These are phyloP conservation scores for Diglossa brunneiventris DNA, from an alignment of 2,113 vertebrate species.

Conservation along the genomic window DNA sequence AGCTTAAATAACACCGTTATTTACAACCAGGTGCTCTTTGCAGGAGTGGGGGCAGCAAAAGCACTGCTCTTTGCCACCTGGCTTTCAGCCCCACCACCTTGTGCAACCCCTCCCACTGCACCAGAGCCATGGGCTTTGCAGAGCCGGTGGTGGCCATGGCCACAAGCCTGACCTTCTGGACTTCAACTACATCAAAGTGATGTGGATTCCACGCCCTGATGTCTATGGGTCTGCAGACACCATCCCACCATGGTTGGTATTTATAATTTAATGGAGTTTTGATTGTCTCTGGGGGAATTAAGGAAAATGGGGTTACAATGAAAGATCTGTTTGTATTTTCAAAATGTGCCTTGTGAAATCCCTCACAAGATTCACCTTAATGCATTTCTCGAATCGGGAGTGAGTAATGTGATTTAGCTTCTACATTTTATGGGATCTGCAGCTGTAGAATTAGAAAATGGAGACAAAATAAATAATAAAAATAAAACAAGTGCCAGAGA, in stretches of 20 bases:
- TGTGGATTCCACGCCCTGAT: accelerated
- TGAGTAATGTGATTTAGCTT: neutral
- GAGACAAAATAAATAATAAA: conserved; percentile 35
- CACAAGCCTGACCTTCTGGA: neutral
- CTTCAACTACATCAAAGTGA: accelerated
- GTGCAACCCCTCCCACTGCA: accelerated
- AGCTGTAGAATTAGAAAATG: neutral
- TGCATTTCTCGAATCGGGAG: neutral
- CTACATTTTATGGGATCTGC: neutral
- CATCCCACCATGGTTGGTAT: accelerated
- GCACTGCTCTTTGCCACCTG: neutral
- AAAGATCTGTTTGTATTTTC: neutral
- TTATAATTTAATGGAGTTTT: neutral
- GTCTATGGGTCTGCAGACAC: neutral
- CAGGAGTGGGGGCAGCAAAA: neutral
- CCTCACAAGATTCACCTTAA: neutral
- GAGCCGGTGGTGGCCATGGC: neutral
- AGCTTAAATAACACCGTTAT: neutral
- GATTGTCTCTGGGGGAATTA: neutral
- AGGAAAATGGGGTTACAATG: neutral
- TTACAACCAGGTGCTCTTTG: neutral
- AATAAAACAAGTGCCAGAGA: conserved; percentile 12
- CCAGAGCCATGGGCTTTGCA: accelerated
- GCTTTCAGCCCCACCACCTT: accelerated
- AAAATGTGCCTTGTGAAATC: neutral